Percentiles rank a stretch among this genome's conserved stretches.
These are phyloP conservation scores for Melitaea athalia DNA, from an alignment of 2,888 invertebrate species.

Conservation along the genomic window DNA sequence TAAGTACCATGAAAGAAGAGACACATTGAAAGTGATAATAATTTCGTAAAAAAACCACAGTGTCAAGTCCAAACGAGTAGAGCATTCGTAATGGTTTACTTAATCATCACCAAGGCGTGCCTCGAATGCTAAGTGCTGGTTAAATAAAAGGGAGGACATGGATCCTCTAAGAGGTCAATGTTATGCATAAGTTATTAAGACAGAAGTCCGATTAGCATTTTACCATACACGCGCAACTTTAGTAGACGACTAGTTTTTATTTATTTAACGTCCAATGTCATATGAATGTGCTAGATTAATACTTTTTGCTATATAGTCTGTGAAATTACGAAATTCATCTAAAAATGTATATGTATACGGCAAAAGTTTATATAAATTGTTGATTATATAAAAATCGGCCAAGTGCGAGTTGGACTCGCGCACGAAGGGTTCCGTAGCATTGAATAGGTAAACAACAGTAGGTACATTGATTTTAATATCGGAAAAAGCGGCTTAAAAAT, in stretches of 20 bases:
- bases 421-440: too few species aligned
- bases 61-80: constrained; percentile 19
- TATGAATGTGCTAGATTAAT: neutral
- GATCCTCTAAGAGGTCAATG: constrained; percentile 48
- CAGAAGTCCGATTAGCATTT: constrained; percentile 18
- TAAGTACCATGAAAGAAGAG: constrained; percentile 1
- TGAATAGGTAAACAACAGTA: too few species aligned
- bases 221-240: neutral
- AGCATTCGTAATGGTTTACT: constrained; percentile 41
- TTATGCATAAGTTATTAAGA: constrained; percentile 26
- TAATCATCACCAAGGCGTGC: constrained; percentile 43
- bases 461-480: too few species aligned
- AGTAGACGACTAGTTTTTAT: neutral
- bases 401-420: too few species aligned
- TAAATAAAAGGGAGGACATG: constrained; percentile 53
- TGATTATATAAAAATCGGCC: too few species aligned
- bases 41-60: constrained; percentile 21
- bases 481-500: too few species aligned
- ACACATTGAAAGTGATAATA: constrained; percentile 11
- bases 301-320: too few species aligned
- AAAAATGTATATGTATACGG: too few species aligned
- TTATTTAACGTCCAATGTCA: neutral
- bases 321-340: too few species aligned
- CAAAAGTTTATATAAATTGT: too few species aligned
- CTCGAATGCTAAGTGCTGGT: constrained; percentile 45